Conservation (phyloP, 2,888 invertebrate species). For the Mantis religiosa region DNA sequence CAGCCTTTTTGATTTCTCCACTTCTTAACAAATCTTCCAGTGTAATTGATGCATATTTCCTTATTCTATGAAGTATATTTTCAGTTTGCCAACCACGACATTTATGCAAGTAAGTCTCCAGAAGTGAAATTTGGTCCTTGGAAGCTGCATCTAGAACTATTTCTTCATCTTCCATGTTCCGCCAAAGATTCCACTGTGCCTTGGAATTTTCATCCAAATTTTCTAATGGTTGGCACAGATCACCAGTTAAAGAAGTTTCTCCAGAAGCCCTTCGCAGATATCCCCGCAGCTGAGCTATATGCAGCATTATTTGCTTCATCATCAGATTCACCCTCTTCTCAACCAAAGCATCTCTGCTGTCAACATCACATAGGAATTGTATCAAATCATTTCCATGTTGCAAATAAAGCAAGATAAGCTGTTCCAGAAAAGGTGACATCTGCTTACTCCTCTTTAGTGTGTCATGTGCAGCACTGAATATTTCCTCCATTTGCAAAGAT, state of each 20-base stretch:
- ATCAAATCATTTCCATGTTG: slow-evolving; percentile 23
- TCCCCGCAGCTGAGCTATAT: slow-evolving; percentile 21
- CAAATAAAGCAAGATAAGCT: slow-evolving; percentile 18
- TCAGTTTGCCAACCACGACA: slow-evolving; percentile 14
- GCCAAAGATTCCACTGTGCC: slow-evolving; percentile 22
- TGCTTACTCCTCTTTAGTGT: slow-evolving; percentile 6
- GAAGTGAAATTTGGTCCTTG: slow-evolving; percentile 19
- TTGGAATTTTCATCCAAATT: neutral
- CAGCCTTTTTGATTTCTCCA: slow-evolving; percentile 61
- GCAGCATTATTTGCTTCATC: slow-evolving; percentile 17
- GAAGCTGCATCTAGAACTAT: slow-evolving; percentile 25
- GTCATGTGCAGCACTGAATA: slow-evolving; percentile 18
- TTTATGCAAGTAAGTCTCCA: slow-evolving; percentile 24
- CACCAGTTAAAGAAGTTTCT: neutral
- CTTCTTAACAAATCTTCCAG: slow-evolving; percentile 57
- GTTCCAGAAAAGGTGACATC: slow-evolving; percentile 11
- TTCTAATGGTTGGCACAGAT: neutral
- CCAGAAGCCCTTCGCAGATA: neutral
- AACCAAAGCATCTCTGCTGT: neutral
- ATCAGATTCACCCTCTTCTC: neutral
- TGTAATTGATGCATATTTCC: slow-evolving; percentile 57
- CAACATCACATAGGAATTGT: neutral
- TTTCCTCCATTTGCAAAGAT: slow-evolving; percentile 15
- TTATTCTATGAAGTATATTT: neutral
- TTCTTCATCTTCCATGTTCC: slow-evolving; percentile 21